Evolutionary conservation across 1,140 invertebrate genomes (phyloP).

Genomic region (Penaeus japonicus): DNA sequence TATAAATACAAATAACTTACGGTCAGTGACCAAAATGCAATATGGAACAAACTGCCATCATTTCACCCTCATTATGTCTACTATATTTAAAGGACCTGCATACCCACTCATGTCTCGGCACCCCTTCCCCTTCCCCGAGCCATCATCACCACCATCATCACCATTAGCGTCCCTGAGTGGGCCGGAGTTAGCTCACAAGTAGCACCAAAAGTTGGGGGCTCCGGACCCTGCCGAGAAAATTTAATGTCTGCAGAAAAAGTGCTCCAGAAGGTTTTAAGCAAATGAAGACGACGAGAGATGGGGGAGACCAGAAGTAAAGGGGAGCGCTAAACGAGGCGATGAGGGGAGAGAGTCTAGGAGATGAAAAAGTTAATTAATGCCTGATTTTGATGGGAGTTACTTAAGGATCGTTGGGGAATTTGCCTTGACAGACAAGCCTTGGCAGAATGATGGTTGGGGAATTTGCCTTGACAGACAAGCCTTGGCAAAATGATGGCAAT

Average conservation of each 20-base stretch:
- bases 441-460: conserved; percentile 9
- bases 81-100: too few relatives aligned
- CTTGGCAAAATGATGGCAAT: too few relatives aligned
- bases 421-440: not conserved
- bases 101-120: not conserved
- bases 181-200: conserved; percentile 35
- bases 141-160: not conserved
- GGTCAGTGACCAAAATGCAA: too few relatives aligned
- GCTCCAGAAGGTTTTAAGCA: conserved; percentile 32
- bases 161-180: conserved; percentile 34
- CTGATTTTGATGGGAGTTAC: conserved; percentile 28
- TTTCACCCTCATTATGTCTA: too few relatives aligned
- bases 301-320: not conserved
- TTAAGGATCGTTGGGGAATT: conserved; percentile 27
- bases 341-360: too few relatives aligned
- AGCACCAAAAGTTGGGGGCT: conserved; percentile 15
- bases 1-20: too few relatives aligned
- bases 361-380: conserved; percentile 39
- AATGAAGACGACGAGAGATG: conserved; percentile 30
- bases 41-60: too few relatives aligned
- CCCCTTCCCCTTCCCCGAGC: not conserved
- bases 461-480: not conserved
- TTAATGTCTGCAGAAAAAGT: conserved; percentile 24
- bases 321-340: not conserved
- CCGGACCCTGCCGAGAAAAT: conserved; percentile 16